Percentiles rank a stretch among this genome's conserved stretches.
Evolutionary conservation across 1,140 invertebrate species (phyloP).

Genomic region (silkworm (Bombyx mori)): DNA sequence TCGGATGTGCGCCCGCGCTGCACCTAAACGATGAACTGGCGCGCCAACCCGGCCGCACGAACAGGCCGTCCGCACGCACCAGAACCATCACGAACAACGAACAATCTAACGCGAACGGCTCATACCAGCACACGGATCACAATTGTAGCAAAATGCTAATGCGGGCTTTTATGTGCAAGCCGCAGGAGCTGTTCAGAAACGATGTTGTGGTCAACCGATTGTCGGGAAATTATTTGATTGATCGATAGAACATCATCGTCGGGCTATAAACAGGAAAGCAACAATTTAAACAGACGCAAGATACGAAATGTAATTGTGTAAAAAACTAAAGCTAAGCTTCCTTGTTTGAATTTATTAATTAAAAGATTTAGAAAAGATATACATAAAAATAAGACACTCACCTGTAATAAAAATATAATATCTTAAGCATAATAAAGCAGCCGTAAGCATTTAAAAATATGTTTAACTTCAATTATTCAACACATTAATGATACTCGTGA

Average conservation of each 20-base stretch:
- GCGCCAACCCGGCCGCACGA: constrained; percentile 36
- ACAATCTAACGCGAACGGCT: constrained; percentile 20
- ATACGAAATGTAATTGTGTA: no score
- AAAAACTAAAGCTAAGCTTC: no score
- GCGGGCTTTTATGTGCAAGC: constrained; percentile 38
- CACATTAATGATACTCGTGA: no score
- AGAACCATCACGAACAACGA: constrained; percentile 8
- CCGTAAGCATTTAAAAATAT: no score
- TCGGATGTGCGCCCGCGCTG: constrained; percentile 46
- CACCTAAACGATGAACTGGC: constrained; percentile 58
- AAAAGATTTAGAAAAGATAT: no score
- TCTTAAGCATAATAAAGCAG: no score
- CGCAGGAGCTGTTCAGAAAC: constrained; percentile 42
- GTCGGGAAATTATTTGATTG: constrained; percentile 38
- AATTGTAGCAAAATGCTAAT: constrained; percentile 33
- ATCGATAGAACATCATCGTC: constrained; percentile 10
- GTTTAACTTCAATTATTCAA: no score
- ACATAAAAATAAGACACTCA: no score
- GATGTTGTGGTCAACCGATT: constrained; percentile 38
- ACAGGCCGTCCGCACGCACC: constrained; percentile 19
- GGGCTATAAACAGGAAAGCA: not conserved
- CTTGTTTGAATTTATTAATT: no score
- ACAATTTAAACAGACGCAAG: no score
- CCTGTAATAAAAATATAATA: no score
- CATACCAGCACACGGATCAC: constrained; percentile 19